Evolutionary conservation across 2,797 vertebrate genomes (phyloP), one percentile per base, ranked within the genome.

Genomic region (Podarcis siculus): DNA sequence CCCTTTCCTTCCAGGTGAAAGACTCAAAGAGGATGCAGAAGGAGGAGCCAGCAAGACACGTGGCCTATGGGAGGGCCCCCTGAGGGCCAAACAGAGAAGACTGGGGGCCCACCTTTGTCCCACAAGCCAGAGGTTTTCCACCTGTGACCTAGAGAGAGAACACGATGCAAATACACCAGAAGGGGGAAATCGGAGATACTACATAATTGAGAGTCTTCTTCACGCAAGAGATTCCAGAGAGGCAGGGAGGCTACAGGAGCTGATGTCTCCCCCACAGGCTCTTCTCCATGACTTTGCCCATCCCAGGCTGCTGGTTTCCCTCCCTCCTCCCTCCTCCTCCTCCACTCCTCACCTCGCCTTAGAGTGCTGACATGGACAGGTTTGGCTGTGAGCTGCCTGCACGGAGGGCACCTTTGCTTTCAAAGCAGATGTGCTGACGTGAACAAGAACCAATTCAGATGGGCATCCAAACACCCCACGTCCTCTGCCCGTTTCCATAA

Each of bases 351-450:
- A 35, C 9, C 35, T 90, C 87, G 94, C 90, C 92, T 94, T 87
- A 77, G 80, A 95, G 4, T 95, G 95, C 96, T 97, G 91, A 96
- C 91, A 90, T 89, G 92, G 25, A 90, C 58, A 75, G 89, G 79
- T 95, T 93, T 93, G 93, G 93, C 80, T 93, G 94, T 89, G 95
- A 95, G 92, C 90, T 86, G 95, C 82, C 94, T 86, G 90, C 85
- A 15, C 69, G 72, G 72, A 92, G 95, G 96, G 94, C 96, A 97
- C 96, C 96, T 97, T 97, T 94, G 95, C 94, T 96, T 94, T 96
- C 94, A 94, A 95, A 95, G 93, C 93, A 95, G 95, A 96, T 96
- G 95, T 97, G 97, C 95, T 96, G 96, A 97, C 95, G 87, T 90
- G 95, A 93, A 94, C 93, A 93, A 94, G 95, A 94, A 94, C 90